Evolutionary conservation across 2,113 vertebrate species (phyloP), one percentile per base, ranked within the genome.

Genomic region (Ophiodon elongatus): DNA sequence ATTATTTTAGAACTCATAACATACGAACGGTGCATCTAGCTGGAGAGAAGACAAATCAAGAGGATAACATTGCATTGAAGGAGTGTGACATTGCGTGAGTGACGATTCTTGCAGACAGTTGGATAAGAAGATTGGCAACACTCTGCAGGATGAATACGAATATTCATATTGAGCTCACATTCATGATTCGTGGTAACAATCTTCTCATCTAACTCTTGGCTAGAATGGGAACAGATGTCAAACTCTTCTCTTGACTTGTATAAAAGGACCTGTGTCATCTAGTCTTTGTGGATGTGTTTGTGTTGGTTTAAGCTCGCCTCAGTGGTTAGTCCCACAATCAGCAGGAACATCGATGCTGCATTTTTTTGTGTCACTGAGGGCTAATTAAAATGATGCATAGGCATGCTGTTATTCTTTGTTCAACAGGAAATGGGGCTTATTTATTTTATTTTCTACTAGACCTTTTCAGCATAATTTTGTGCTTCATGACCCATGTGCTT

Each of bases 381-480:
- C 79, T 78, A 73, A 78, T 78, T 73, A 71, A 64, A 78, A 66
- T 86, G 75, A 88, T 82, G 1, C 57, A 75, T 63, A 25, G 59
- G 2, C 21, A 17, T 52, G 10, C 41, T 63, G 14, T 77, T 84
- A 64, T 74, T 73, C 45, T 64, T 64, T 31, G 33, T 74, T 77
- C 17, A 0, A 54, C 62, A 74, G 72, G 59, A 66, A 59, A 19
- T 29, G 11, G n/a, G 21, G 14, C 17, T 62, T 76, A 39, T 65
- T 63, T 73, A n/a, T 54, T 35, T 14, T 27, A n/a, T 37, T 15
- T 69, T 54, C 6, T 64, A 35, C 23, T 4, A 8, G 4, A 69
- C 21, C 10, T 41, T 75, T 74, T 70, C 8, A 56, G 9, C 25
- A 74, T 39, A 17, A 52, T 62, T 27, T 52, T 57, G 77, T 60